Base-by-base conservation (phyloP, 2,888 invertebrate species). In the Loripinus fragilis region DNA sequence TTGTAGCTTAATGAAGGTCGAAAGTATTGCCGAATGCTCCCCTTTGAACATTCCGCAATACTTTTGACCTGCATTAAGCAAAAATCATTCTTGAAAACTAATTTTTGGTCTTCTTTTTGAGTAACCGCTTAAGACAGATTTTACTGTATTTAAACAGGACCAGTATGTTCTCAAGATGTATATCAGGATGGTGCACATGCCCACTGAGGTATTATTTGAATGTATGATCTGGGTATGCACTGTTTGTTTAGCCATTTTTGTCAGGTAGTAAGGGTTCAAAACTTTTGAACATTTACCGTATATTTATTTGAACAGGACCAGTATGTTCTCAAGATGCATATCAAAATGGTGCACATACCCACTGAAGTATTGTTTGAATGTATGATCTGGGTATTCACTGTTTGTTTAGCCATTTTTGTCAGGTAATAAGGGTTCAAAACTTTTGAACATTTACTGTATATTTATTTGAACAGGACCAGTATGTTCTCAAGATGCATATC, bases 151-250 rank as follows among this genome's bases (percentile, higher is more conserved):
- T n/a, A n/a, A n/a, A n/a, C 85, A 94, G 93, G 94, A 94, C 80
- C 92, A 92, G 86, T 94, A 94, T 87, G 93, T 94, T n/a, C 83
- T 94, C 74, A 93, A 94, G 86, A 94, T 93, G 93, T 94, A 94
- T 82, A 87, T 93, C 12, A 93, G 93, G 86, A 93, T 93, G 93
- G 93, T 94, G 5, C 94, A 94, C 85, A 90, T 92, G 90, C 93
- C 93, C 25, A 92, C 93, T 5, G 93, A 94, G 80, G 92, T 93
- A 0, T 80, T 93, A 74, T 94, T 91, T 85, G 92, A 92, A 72
- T 94, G 94, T 85, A 89, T 86, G 17, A 86, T 92, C 20, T 94
- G 94, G 38, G 38, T 38, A 5, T 38, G 38, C 38, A 38, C 38
- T 38, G 38, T 38, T 38, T 38, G 12, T 12, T 8, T 38, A 38